Evolutionary conservation across 1,140 invertebrate genomes (phyloP).

Genomic region (Apocrypta bakeri): DNA sequence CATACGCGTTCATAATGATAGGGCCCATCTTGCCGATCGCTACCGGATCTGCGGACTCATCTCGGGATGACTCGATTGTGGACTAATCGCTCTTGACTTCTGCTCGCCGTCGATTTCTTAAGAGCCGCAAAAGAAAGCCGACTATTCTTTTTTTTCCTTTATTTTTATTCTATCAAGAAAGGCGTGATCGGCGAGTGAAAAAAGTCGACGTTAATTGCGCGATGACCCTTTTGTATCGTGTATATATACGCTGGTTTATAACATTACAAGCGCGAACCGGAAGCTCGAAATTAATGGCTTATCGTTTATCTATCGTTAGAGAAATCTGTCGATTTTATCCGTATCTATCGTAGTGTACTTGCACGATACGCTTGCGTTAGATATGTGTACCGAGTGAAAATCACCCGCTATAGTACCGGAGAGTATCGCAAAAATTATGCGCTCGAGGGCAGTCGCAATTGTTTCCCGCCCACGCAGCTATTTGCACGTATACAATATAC

Average conservation of each 20-base stretch:
- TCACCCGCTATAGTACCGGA: no score
- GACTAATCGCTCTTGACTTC: constrained; percentile 12
- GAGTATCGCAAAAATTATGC: no score
- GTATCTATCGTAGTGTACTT: no score
- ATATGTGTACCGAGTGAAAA: no score
- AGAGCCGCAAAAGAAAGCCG: neutral
- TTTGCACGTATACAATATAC: neutral
- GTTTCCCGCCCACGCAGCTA: constrained; percentile 14
- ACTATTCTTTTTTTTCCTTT: neutral
- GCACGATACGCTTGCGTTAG: no score
- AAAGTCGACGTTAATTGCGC: neutral
- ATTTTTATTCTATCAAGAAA: neutral
- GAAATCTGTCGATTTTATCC: neutral
- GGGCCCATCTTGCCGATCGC: neutral
- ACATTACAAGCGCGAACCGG: neutral
- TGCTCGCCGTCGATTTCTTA: neutral
- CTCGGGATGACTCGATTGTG: neutral
- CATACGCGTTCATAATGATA: neutral
- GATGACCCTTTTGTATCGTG: neutral
- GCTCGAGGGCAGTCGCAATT: neutral
- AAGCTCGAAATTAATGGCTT: neutral
- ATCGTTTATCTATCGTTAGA: neutral
- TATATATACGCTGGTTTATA: no score
- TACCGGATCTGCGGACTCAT: constrained; percentile 16
- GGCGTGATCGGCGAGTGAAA: neutral